Conservation (phyloP, 2,797 vertebrate species). For the Chrysocyon brachyurus region DNA sequence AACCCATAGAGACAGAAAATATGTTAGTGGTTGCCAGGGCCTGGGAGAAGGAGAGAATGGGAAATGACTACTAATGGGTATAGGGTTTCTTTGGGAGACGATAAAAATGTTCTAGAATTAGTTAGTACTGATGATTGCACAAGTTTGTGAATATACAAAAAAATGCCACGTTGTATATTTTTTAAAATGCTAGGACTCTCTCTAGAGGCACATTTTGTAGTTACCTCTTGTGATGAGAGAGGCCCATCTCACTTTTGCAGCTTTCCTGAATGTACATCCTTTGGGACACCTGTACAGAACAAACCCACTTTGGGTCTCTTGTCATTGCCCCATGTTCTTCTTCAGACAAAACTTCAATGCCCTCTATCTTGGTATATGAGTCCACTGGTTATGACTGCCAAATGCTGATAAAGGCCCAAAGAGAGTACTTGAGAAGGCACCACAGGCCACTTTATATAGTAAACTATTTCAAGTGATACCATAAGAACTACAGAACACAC, state of each 20-base stretch:
- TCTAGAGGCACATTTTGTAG: slow-evolving; percentile 35
- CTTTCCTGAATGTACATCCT: slow-evolving; percentile 12
- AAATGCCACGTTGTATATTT: neutral
- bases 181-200: neutral
- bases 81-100: neutral
- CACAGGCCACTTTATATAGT: neutral
- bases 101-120: slow-evolving; percentile 36
- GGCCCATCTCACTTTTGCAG: neutral
- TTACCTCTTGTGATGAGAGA: neutral
- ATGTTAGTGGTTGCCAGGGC: neutral
- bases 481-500: neutral
- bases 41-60: neutral
- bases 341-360: neutral
- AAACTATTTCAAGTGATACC: neutral
- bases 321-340: neutral
- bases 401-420: neutral
- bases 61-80: neutral
- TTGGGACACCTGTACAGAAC: slow-evolving; percentile 9
- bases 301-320: neutral
- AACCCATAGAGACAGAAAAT: neutral
- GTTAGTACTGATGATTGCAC: neutral
- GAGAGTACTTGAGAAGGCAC: neutral
- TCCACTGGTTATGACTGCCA: neutral
- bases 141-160: neutral
- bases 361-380: slow-evolving; percentile 11